Evolutionary conservation across 2,797 vertebrate species (phyloP).

Genomic region (Synaphobranchus kaupii): DNA sequence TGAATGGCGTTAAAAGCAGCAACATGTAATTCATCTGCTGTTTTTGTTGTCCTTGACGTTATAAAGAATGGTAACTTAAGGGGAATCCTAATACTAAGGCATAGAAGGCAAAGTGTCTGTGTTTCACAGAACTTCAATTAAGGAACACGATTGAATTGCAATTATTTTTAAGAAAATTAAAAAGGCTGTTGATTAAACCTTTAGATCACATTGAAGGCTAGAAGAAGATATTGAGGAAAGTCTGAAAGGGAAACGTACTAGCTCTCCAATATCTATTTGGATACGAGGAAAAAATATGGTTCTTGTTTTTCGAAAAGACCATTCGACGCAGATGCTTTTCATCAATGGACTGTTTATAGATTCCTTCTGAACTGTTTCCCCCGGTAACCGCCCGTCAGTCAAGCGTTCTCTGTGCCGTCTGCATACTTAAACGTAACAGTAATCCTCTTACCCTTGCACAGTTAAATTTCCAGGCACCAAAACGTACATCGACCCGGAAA

Average conservation of each 20-base stretch:
- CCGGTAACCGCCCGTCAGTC: slow-evolving; percentile 64
- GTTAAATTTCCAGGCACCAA: slow-evolving; percentile 99
- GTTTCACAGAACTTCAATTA: background rate
- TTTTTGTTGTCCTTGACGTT: background rate
- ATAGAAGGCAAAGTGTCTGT: background rate
- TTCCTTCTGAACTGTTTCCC: slow-evolving; percentile 49
- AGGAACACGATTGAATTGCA: background rate
- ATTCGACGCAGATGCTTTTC: slow-evolving; percentile 44
- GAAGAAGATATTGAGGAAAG: slow-evolving; percentile 31
- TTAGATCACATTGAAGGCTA: background rate
- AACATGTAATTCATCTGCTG: background rate
- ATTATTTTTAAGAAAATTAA: background rate
- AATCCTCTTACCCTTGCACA: slow-evolving; percentile 97
- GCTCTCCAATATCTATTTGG: slow-evolving; percentile 35
- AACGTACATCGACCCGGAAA: slow-evolving; percentile 99
- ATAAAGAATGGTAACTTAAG: background rate
- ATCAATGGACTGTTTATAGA: slow-evolving; percentile 46
- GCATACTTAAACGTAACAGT: slow-evolving; percentile 91
- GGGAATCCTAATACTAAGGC: background rate
- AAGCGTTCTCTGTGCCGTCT: slow-evolving; percentile 70
- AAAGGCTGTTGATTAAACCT: slow-evolving; percentile 12
- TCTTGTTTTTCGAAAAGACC: slow-evolving; percentile 41
- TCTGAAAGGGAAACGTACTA: slow-evolving; percentile 36
- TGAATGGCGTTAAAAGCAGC: background rate
- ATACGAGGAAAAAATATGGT: slow-evolving; percentile 37